These are phyloP conservation scores for Caenorhabditis uteleia DNA, from an alignment of 2,888 invertebrate genomes.

Conservation along the genomic window DNA sequence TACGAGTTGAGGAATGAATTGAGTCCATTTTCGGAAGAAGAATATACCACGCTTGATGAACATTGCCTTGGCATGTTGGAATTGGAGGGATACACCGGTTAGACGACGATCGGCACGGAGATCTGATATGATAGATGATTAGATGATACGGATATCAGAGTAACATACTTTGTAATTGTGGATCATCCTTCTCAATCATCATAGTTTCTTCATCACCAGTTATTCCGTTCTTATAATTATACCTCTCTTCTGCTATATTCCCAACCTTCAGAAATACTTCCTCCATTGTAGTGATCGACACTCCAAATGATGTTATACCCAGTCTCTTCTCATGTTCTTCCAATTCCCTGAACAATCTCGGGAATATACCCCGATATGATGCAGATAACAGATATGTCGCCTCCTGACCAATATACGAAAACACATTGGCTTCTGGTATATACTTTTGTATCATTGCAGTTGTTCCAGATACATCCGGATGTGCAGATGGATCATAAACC, in stretches of 20 bases:
- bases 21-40: constrained; percentile 61
- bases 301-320: constrained; percentile 81
- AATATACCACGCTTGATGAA: constrained; percentile 58
- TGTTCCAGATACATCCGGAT: constrained; percentile 10
- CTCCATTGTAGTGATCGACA: constrained; percentile 85
- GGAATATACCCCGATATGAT: constrained; percentile 67
- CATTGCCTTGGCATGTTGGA: constrained; percentile 58
- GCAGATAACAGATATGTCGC: constrained; percentile 75
- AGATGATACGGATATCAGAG: no score
- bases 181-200: constrained; percentile 40
- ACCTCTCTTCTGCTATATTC: constrained; percentile 54
- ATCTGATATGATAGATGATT: no score
- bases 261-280: constrained; percentile 82
- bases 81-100: constrained; percentile 41
- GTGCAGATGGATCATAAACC: constrained; percentile 72
- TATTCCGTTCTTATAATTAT: constrained; percentile 30
- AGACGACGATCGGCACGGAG: constrained; percentile 34
- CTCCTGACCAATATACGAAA: constrained; percentile 81
- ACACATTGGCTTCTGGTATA: constrained; percentile 71
- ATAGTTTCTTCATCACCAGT: constrained; percentile 29
- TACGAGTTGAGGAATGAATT: constrained; percentile 59
- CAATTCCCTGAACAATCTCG: constrained; percentile 78
- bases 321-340: constrained; percentile 76
- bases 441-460: constrained; percentile 23
- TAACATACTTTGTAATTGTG: constrained; percentile 21